phyloP scores from a whole-genome alignment of 1,140 invertebrate species.

The Delia radicum region DNA sequence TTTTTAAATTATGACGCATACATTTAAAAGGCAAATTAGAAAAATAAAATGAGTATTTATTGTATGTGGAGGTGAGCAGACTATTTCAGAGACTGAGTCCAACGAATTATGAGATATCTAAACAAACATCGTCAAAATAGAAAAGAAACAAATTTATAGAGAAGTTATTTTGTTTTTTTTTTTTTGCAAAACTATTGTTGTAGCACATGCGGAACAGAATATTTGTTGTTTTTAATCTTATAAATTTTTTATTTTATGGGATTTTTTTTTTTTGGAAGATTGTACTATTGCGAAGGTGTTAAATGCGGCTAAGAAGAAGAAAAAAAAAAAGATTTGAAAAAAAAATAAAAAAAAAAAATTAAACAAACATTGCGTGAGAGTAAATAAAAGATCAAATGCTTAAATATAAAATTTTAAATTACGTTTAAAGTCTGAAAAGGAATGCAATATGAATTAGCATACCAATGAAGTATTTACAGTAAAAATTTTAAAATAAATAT shows the following conservation, averaged over 20 bases:
- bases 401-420: no score
- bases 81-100: neutral
- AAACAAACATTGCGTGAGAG: neutral
- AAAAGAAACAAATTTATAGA: neutral
- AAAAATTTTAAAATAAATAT: no score
- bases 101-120: neutral
- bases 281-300: neutral
- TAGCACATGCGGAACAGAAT: neutral
- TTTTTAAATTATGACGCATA: constrained; percentile 33
- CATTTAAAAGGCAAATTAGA: neutral
- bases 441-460: no score
- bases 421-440: neutral
- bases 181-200: neutral
- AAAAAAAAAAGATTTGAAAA: neutral
- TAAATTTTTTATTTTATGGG: neutral
- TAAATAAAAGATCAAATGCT: neutral
- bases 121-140: neutral
- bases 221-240: neutral
- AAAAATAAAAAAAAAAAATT: neutral
- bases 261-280: neutral
- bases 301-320: neutral
- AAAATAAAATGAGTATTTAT: neutral
- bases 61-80: neutral
- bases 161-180: neutral
- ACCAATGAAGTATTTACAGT: no score